Conservation (phyloP, 2,888 invertebrate species). For the Rhyacophila evoluta region DNA sequence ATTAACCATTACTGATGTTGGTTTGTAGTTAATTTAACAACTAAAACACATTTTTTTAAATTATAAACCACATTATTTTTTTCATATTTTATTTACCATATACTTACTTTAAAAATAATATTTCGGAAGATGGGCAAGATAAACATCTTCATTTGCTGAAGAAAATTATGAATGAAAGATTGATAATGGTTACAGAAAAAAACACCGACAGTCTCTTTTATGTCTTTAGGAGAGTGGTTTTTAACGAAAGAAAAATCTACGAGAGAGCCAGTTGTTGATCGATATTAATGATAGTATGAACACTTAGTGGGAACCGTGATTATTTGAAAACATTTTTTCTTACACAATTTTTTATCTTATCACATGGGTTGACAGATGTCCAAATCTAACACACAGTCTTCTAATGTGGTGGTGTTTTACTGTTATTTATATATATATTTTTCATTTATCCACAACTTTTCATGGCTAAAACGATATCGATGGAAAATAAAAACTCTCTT, state of each 20-base stretch:
- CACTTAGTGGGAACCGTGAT: slow-evolving; percentile 1
- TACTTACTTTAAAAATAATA: no score
- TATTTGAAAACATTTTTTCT: slow-evolving; percentile 27
- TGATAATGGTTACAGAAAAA: not conserved
- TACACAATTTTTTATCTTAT: slow-evolving; percentile 25
- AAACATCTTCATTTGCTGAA: not conserved
- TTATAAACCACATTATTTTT: no score
- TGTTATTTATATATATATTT: no score
- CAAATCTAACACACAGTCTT: not conserved
- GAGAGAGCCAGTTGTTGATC: not conserved
- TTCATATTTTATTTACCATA: no score
- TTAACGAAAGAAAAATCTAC: not conserved
- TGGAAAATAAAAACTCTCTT: not conserved
- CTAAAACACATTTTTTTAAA: no score
- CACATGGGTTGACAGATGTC: not conserved
- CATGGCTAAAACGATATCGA: no score
- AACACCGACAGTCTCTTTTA: not conserved
- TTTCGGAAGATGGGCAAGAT: not conserved
- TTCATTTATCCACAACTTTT: no score
- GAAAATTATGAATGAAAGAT: slow-evolving; percentile 22
- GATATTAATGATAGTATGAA: slow-evolving; percentile 19
- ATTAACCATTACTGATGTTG: no score
- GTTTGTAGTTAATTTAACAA: no score
- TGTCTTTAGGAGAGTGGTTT: slow-evolving; percentile 3
- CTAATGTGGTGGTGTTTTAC: no score